These are phyloP conservation scores for Thecocarcelia acutangulata DNA, from an alignment of 2,888 invertebrate species.

Conservation along the genomic window DNA sequence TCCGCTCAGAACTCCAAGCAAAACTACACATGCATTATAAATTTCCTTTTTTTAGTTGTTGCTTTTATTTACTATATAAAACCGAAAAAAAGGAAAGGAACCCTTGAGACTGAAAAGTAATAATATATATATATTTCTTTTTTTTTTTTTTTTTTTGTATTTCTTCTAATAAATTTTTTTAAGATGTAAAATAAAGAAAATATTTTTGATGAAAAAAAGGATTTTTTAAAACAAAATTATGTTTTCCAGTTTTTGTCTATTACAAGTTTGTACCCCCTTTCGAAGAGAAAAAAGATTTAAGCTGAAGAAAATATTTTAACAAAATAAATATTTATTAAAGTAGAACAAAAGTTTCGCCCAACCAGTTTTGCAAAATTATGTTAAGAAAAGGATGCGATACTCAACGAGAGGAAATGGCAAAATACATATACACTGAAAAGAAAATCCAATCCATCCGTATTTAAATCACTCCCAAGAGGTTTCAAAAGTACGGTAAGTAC, in stretches of 20 bases:
- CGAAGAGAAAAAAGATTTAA: neutral
- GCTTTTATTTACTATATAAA: slow-evolving; percentile 53
- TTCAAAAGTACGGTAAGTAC: too few species aligned
- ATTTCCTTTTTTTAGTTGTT: slow-evolving; percentile 36
- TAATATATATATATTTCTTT: too few species aligned
- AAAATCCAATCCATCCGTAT: too few species aligned
- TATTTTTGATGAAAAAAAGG: neutral
- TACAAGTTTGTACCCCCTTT: too few species aligned
- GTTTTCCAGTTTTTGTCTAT: neutral
- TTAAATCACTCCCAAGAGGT: too few species aligned
- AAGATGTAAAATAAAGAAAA: slow-evolving; percentile 1
- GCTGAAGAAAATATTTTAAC: neutral
- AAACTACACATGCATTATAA: slow-evolving; percentile 55
- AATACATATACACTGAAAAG: too few species aligned
- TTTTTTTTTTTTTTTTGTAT: slow-evolving; percentile 24
- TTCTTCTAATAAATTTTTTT: slow-evolving; percentile 24
- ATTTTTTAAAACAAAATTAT: slow-evolving; percentile 16
- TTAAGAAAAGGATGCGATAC: too few species aligned
- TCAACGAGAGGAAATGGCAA: too few species aligned
- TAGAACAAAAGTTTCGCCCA: neutral
- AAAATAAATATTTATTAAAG: neutral
- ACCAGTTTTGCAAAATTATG: too few species aligned
- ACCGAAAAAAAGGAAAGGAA: slow-evolving; percentile 46
- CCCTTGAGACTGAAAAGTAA: slow-evolving; percentile 66
- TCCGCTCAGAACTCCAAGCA: neutral